Evolutionary conservation across 1,140 invertebrate genomes (phyloP).

Genomic region (Drosophila teissieri): DNA sequence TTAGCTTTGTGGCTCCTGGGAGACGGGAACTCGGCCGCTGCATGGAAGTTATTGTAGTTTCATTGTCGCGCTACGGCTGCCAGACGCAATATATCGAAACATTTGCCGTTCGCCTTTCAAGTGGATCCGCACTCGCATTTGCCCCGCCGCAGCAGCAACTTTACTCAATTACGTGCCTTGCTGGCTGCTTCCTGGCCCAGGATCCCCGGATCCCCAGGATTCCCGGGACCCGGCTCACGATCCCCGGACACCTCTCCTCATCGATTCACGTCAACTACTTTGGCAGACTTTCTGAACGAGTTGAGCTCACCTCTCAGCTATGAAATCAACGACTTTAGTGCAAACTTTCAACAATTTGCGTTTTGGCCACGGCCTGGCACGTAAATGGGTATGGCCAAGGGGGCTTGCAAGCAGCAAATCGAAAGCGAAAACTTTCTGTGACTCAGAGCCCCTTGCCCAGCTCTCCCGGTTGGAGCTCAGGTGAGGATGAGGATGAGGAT

Average conservation of each 20-base stretch:
- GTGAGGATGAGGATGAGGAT: slow-evolving; percentile 12
- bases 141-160: slow-evolving; percentile 71
- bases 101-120: slow-evolving; percentile 67
- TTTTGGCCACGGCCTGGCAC: slow-evolving; percentile 81
- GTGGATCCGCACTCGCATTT: slow-evolving; percentile 64
- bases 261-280: slow-evolving; percentile 79
- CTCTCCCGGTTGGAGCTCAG: slow-evolving; percentile 1
- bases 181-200: slow-evolving; percentile 43
- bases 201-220: slow-evolving; percentile 2
- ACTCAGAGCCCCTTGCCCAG: slow-evolving; percentile 47
- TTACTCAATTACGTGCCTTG: slow-evolving; percentile 76
- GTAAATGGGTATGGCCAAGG: slow-evolving; percentile 22
- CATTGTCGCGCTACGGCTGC: slow-evolving; percentile 46
- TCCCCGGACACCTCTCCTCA: not conserved
- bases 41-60: slow-evolving; percentile 71
- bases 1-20: slow-evolving; percentile 52
- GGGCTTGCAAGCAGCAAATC: slow-evolving; percentile 60
- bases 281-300: slow-evolving; percentile 81
- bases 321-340: slow-evolving; percentile 83
- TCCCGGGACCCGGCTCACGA: not conserved
- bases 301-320: slow-evolving; percentile 82
- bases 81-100: slow-evolving; percentile 74
- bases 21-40: slow-evolving; percentile 10
- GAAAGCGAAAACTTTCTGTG: slow-evolving; percentile 80
- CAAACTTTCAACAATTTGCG: slow-evolving; percentile 83